Evolutionary conservation across 1,140 invertebrate species (phyloP).

Genomic region (Fopius arisanus): DNA sequence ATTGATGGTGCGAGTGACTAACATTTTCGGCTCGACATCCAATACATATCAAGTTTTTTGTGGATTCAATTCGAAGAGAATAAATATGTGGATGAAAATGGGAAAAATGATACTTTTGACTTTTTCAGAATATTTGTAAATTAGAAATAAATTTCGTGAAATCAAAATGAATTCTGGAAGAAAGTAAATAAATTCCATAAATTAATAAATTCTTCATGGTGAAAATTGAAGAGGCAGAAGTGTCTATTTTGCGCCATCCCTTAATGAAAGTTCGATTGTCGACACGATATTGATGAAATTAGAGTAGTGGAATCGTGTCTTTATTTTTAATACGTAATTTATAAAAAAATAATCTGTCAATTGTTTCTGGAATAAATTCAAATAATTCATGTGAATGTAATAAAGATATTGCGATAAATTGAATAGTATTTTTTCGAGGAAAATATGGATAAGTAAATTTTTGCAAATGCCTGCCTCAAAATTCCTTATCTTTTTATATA

Average conservation of each 20-base stretch:
- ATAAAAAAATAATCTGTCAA: not conserved
- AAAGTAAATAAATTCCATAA: too few relatives aligned
- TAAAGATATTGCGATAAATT: not conserved
- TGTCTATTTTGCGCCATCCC: too few relatives aligned
- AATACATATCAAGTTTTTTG: conserved; percentile 2
- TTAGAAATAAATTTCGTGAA: too few relatives aligned
- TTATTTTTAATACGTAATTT: not conserved
- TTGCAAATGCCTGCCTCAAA: not conserved
- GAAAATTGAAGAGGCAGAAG: too few relatives aligned
- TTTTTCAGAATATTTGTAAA: too few relatives aligned
- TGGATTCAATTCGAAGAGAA: not conserved
- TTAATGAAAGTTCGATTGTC: not conserved
- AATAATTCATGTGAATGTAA: not conserved
- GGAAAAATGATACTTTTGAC: too few relatives aligned
- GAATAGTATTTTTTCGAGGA: not conserved
- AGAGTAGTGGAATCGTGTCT: not conserved
- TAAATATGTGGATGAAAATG: not conserved
- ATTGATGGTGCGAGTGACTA: not conserved
- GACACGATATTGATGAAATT: not conserved
- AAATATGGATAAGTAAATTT: not conserved
- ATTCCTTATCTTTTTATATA: not conserved
- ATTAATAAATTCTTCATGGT: too few relatives aligned
- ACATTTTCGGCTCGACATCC: not conserved
- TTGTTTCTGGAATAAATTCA: not conserved
- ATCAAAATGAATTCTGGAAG: too few relatives aligned